phyloP scores from a whole-genome alignment of 2,113 vertebrate genomes.

The Riparia riparia region DNA sequence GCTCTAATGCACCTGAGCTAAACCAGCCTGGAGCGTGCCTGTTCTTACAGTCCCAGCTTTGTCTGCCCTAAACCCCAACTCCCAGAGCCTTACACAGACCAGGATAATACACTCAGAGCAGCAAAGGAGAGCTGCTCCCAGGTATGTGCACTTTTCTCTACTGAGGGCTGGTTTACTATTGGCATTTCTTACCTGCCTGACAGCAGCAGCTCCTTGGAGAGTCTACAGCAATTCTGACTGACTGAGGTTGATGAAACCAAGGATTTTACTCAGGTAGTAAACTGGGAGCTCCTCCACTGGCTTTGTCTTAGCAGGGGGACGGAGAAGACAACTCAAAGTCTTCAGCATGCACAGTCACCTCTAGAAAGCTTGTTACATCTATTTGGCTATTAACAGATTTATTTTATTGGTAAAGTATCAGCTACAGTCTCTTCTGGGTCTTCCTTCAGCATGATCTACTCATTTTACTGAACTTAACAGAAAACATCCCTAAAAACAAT shows the following conservation, averaged over 20 bases:
- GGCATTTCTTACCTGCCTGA: neutral
- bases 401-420: conserved; percentile 1
- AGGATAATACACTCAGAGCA: neutral
- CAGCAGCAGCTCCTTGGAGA: neutral
- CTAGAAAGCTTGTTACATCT: neutral
- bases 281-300: neutral
- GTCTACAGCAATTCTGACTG: neutral
- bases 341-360: neutral
- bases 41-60: neutral
- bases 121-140: neutral
- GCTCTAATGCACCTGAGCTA: neutral
- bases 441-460: neutral
- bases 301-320: neutral
- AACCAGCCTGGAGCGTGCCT: neutral
- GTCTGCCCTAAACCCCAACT: neutral
- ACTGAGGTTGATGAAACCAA: neutral
- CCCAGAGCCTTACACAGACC: neutral
- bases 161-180: neutral
- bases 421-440: neutral
- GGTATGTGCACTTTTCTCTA: neutral
- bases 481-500: neutral
- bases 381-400: neutral
- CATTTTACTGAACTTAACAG: neutral
- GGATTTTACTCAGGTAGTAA: neutral
- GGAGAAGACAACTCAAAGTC: neutral